Evolutionary conservation across 2,797 vertebrate species (phyloP).

Genomic region (Malacoraja senta): DNA sequence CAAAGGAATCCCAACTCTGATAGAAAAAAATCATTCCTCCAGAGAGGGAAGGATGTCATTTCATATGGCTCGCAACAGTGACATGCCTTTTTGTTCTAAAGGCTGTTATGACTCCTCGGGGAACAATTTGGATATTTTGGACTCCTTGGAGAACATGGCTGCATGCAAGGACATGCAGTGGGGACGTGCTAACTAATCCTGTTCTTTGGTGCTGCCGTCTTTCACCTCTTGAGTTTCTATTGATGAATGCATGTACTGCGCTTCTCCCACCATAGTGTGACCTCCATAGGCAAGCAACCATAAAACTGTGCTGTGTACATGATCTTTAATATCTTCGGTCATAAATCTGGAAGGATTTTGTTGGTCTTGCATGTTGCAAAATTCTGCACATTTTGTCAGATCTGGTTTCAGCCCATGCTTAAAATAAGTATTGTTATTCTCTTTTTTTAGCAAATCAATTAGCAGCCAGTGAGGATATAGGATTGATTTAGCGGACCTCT

Average conservation of each 20-base stretch:
- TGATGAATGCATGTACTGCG: not conserved
- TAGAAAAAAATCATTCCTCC: not conserved
- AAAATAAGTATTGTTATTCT: not conserved
- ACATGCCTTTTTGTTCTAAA: constrained; percentile 33
- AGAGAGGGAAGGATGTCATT: constrained; percentile 22
- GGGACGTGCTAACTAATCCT: constrained; percentile 9
- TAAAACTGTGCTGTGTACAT: not conserved
- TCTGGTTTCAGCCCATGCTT: not conserved
- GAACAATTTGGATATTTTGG: constrained; percentile 4
- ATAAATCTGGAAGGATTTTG: not conserved
- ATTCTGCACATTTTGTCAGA: not conserved
- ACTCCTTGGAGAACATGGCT: not conserved
- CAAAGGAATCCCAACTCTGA: not conserved
- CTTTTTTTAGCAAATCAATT: not conserved
- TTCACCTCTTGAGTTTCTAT: not conserved
- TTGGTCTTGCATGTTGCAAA: no score
- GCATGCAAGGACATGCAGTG: constrained; percentile 22
- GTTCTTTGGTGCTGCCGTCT: not conserved
- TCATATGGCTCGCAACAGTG: constrained; percentile 16
- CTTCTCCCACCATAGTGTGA: not conserved
- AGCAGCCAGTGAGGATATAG: not conserved
- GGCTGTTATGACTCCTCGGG: constrained; percentile 7
- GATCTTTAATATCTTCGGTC: not conserved
- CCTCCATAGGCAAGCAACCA: not conserved
- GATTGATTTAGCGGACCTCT: no score